Percentiles rank a stretch among this genome's conserved stretches.
phyloP scores from a whole-genome alignment of 2,888 invertebrate species.

The Isotomurus palustris region DNA sequence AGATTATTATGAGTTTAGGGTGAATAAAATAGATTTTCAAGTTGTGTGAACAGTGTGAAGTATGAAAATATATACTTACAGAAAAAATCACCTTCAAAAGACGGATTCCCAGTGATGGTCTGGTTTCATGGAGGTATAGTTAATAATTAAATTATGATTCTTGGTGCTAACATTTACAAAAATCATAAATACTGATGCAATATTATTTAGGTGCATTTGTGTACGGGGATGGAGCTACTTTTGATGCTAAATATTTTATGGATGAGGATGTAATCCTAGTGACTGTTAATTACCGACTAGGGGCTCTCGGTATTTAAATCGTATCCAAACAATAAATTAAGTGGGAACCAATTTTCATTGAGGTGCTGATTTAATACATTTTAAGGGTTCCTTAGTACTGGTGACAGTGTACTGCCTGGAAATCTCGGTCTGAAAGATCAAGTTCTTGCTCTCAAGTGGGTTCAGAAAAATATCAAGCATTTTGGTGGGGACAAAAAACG shows the following conservation, averaged over 20 bases:
- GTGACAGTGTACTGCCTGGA: slow-evolving; percentile 16
- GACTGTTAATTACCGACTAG: slow-evolving; percentile 29
- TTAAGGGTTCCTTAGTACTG: slow-evolving; percentile 25
- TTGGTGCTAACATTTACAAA: neutral
- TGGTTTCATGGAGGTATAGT: slow-evolving; percentile 26
- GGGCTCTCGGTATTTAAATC: slow-evolving; percentile 25
- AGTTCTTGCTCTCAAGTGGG: slow-evolving; percentile 22
- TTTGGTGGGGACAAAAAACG: slow-evolving; percentile 27
- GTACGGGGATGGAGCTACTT: slow-evolving; percentile 17
- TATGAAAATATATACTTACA: slow-evolving; percentile 3
- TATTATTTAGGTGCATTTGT: slow-evolving; percentile 11
- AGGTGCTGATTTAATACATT: slow-evolving; percentile 4
- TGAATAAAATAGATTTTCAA: neutral
- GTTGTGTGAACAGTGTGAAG: neutral
- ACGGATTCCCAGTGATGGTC: slow-evolving; percentile 30
- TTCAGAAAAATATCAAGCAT: slow-evolving; percentile 19
- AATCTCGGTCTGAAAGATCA: slow-evolving; percentile 27
- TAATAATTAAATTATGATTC: neutral
- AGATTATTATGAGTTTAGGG: neutral
- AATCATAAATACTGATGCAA: too few relatives aligned
- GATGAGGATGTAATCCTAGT: slow-evolving; percentile 25
- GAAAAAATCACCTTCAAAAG: slow-evolving; percentile 11
- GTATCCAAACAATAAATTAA: neutral
- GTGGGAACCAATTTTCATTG: neutral
- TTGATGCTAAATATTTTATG: slow-evolving; percentile 27